Conservation (phyloP, 2,113 vertebrate genomes). For the Vulpes vulpes region DNA sequence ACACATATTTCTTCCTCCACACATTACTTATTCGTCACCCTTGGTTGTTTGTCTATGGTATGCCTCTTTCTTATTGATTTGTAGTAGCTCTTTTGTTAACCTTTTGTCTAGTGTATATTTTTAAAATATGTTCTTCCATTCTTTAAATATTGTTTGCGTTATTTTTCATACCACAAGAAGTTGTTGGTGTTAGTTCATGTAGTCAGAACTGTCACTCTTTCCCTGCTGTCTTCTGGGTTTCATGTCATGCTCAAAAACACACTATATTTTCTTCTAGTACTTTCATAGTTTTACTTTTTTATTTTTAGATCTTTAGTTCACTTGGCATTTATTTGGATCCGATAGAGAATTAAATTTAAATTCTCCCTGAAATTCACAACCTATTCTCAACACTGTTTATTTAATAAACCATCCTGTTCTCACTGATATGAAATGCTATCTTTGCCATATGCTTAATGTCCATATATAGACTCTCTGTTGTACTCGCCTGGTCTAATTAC, state of each 20-base stretch:
- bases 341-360: not conserved
- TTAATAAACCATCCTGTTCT: not conserved
- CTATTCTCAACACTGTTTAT: not conserved
- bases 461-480: not conserved
- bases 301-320: constrained; percentile 2
- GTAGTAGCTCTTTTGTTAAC: not conserved
- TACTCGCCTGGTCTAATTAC: not conserved
- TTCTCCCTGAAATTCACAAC: not conserved
- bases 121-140: not conserved
- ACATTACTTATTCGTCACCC: not conserved
- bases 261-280: constrained; percentile 28
- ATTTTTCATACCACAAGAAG: not conserved
- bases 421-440: not conserved
- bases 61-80: constrained; percentile 20
- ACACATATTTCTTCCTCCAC: not conserved
- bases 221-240: not conserved
- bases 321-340: not conserved
- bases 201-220: not conserved
- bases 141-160: not conserved
- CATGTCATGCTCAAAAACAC: not conserved
- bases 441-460: not conserved
- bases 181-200: not conserved
- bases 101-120: not conserved
- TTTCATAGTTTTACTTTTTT: constrained; percentile 19
- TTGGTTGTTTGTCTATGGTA: not conserved